Percentiles rank a stretch among this genome's conserved stretches.
Conservation (phyloP, 2,888 invertebrate species). For the Sussaba pulchella region DNA sequence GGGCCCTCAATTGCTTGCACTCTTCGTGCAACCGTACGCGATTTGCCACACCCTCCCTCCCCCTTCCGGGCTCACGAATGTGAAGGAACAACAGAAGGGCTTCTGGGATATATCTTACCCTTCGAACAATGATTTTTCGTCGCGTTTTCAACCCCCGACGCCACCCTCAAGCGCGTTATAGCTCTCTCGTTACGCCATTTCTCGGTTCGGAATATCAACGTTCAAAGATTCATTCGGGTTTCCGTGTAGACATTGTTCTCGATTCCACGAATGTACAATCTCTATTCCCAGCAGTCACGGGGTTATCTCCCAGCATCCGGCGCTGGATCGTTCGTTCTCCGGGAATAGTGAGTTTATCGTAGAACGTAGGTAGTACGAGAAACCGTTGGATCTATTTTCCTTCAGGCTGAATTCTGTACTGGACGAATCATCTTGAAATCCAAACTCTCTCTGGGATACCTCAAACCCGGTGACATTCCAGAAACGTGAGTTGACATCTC, state of each 20-base stretch:
- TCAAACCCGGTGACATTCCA: no score
- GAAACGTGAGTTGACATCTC: no score
- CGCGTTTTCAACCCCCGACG: constrained; percentile 2
- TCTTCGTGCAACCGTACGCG: constrained; percentile 35
- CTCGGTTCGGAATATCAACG: constrained; percentile 21
- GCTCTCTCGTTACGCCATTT: constrained; percentile 43
- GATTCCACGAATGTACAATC: constrained; percentile 1
- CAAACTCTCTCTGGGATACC: no score
- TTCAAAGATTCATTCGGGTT: background rate
- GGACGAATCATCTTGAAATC: constrained; percentile 22
- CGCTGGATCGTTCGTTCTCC: constrained; percentile 35
- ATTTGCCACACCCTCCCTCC: constrained; percentile 1
- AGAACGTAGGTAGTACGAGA: constrained; percentile 41
- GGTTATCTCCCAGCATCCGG: constrained; percentile 20
- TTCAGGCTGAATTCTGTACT: constrained; percentile 13
- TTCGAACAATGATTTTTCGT: constrained; percentile 44
- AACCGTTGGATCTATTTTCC: constrained; percentile 50
- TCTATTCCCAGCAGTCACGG: constrained; percentile 4
- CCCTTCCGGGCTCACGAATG: constrained; percentile 23
- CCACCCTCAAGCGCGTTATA: constrained; percentile 1
- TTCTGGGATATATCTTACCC: constrained; percentile 31
- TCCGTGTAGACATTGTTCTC: constrained; percentile 1
- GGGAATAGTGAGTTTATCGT: constrained; percentile 48
- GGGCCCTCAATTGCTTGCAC: constrained; percentile 22
- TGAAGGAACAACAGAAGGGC: constrained; percentile 48